phyloP scores from a whole-genome alignment of 2,797 vertebrate genomes.

The Propithecus perrieri region DNA sequence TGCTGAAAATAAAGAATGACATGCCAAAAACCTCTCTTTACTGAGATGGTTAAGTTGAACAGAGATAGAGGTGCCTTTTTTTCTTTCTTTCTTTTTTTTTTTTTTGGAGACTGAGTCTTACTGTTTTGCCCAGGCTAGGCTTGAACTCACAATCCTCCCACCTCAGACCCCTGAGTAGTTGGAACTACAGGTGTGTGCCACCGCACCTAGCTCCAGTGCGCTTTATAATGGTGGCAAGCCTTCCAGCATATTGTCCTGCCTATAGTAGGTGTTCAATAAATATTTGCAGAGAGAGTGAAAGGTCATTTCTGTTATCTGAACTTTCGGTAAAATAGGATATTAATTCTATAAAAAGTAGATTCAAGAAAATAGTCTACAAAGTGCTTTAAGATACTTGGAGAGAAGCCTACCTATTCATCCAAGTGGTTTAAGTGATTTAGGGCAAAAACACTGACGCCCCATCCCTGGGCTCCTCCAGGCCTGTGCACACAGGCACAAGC shows the following conservation, averaged over 20 bases:
- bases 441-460: background rate
- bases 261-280: background rate
- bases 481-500: background rate
- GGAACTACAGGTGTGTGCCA: background rate
- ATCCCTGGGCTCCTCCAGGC: background rate
- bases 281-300: background rate
- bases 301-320: background rate
- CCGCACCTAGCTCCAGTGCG: background rate
- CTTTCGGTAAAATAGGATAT: background rate
- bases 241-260: background rate
- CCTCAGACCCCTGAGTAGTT: background rate
- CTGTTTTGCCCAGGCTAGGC: background rate
- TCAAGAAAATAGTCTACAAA: background rate
- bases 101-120: background rate
- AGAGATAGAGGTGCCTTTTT: background rate
- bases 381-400: background rate
- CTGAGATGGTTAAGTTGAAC: background rate
- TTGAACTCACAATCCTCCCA: background rate
- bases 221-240: background rate
- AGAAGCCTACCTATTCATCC: background rate
- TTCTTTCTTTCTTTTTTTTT: background rate
- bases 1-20: background rate
- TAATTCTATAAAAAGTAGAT: background rate
- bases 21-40: background rate
- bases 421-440: background rate